phyloP scores from a whole-genome alignment of 2,888 invertebrate genomes.

The Agrilus biguttatus region DNA sequence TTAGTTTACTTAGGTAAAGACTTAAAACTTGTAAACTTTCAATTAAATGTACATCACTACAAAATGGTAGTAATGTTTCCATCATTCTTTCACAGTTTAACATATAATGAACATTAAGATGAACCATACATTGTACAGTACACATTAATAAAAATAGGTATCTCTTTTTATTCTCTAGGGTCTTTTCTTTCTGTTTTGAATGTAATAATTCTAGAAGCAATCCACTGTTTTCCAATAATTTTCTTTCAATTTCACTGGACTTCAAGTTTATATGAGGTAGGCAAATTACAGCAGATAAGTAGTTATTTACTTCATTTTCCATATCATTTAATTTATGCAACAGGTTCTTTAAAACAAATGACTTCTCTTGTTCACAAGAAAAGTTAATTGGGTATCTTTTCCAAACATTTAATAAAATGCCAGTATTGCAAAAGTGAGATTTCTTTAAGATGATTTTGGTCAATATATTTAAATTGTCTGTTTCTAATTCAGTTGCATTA shows the following conservation, averaged over 20 bases:
- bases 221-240: slow-evolving; percentile 14
- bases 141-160: slow-evolving; percentile 39
- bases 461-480: slow-evolving; percentile 42
- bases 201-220: slow-evolving; percentile 9
- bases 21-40: slow-evolving; percentile 39
- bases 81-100: slow-evolving; percentile 34
- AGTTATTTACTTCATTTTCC: slow-evolving; percentile 29
- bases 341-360: slow-evolving; percentile 31
- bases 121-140: slow-evolving; percentile 44
- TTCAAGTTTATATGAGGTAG: slow-evolving; percentile 37
- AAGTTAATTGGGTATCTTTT: slow-evolving; percentile 50
- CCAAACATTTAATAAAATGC: slow-evolving; percentile 47
- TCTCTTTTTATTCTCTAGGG: slow-evolving; percentile 16
- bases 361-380: slow-evolving; percentile 27
- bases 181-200: slow-evolving; percentile 21
- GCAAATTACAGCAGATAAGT: slow-evolving; percentile 38
- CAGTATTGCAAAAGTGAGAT: slow-evolving; percentile 45
- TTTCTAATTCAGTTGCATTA: slow-evolving; percentile 36
- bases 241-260: slow-evolving; percentile 12
- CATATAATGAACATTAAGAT: slow-evolving; percentile 36
- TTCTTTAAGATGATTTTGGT: slow-evolving; percentile 53
- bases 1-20: slow-evolving; percentile 37
- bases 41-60: slow-evolving; percentile 33
- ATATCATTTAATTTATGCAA: slow-evolving; percentile 25
- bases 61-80: slow-evolving; percentile 33